Evolutionary conservation across 2,113 vertebrate species (phyloP), one percentile per base, ranked within the genome.

Genomic region (Etia nguti): DNA sequence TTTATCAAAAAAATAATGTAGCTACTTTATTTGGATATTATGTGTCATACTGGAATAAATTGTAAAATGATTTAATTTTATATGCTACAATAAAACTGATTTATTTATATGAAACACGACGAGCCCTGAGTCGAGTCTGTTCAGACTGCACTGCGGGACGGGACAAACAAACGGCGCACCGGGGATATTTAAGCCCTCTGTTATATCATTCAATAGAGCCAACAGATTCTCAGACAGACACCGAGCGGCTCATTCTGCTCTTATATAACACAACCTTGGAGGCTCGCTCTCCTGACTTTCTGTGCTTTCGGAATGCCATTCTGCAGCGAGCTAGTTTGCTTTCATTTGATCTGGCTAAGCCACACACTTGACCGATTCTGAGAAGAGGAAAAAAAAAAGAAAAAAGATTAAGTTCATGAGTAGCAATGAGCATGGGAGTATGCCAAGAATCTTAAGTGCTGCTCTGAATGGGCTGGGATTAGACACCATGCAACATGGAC

Each of bases 11-110:
- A 94, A 68, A 68, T 68, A 24, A 95, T 97, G 97, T 99, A 98
- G 98, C 97, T 97, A 97, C 96, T 96, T 96, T 97, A 97, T 97
- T 95, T 96, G 96, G 93, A 96, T 95, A 94, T 96, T 96, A 97
- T 97, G 97, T 97, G 96, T 98, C 97, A 99, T 99, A 99, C 98
- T 99, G 98, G 98, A 99, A 98, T 99, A 98, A 98, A 98, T 97
- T 98, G 98, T 99, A 98, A 98, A 98, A 98, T 97, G 98, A 97
- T 99, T 97, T 99, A 98, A 99, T 99, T 99, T 99, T 99, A 98
- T 99, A 98, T 98, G 97, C 97, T 97, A 96, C 96, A 97, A 97
- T 97, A 97, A 97, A 97, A 96, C 97, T 94, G 97, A 97, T 97
- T 99, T 99, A 99, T 99, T 99, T 99, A 99, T 99, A 99, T 99